Evolutionary conservation across 2,113 vertebrate genomes (phyloP), one percentile per base, ranked within the genome.

Genomic region (Nanorana parkeri): DNA sequence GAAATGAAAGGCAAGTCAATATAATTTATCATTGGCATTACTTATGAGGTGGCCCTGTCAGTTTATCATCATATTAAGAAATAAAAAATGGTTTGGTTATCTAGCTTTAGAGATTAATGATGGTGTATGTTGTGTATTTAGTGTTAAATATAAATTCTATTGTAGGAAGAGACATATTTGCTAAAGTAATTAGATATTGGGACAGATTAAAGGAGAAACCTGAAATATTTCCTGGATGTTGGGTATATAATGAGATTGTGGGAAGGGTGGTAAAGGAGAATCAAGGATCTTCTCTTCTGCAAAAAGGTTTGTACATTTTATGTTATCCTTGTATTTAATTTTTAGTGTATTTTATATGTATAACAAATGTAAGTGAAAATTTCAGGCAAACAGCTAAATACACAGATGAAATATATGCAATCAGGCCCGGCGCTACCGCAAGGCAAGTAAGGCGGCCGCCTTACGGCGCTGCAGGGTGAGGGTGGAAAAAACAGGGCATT

Each of bases 121-220:
- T 60, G 15, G 16, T 61, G 68, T 68, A 55, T 24, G 7, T 19
- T 47, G 28, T 36, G 16, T 23, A 24, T 47, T 24, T 56, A 8
- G 0, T 20, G 36, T 23, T 17, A 21, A 21, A 65, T 17, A 52
- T 51, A 55, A 17, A 29, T 66, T 41, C 1, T 15, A 56, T 75
- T 81, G 20, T 61, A 36, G 61, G 29, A 29, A 66, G 15, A 80
- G 58, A 52, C 24, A 75, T 75, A 75, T 75, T 82, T 75, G 20
- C 69, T 16, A 23, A 67, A 69, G 15, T 24, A 65, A 74, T 66
- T 74, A 74, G 63, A n/a, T 55, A 24, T 55, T 65, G 17, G 28
- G 20, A n/a, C 2, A 29, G 24, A 74, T 23, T 26, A 17, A 5
- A 52, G 21, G 1, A 36, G 32, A 8, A 47, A 1, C 20, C 32